Evolutionary conservation across 2,797 vertebrate species (phyloP).

Genomic region (Vireo griseus): DNA sequence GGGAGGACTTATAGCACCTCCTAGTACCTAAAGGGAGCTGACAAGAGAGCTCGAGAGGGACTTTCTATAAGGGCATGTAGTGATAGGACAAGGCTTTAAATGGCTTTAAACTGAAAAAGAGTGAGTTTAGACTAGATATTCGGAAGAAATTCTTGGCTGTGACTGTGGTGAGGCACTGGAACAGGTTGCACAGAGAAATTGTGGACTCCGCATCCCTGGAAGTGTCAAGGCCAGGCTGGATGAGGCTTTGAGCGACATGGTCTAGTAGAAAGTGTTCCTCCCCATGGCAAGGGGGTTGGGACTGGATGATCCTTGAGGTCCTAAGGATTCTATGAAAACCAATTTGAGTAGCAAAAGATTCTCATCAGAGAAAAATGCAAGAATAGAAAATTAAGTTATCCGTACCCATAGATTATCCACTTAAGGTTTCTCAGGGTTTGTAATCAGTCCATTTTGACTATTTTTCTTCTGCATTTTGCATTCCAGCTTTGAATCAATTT

Average conservation of each 20-base stretch:
- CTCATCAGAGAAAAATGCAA: not conserved
- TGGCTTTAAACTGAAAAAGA: not conserved
- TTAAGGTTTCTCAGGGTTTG: not conserved
- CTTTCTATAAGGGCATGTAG: not conserved
- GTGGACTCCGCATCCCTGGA: not conserved
- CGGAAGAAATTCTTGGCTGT: too few relatives aligned
- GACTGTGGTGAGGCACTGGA: not conserved
- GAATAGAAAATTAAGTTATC: not conserved
- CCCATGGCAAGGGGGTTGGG: rapidly evolving
- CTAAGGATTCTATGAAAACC: not conserved
- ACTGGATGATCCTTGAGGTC: not conserved
- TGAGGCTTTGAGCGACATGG: not conserved
- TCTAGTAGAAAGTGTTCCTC: not conserved
- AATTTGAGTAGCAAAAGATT: not conserved
- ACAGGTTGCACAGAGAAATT: not conserved
- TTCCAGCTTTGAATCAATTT: not conserved
- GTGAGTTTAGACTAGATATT: not conserved
- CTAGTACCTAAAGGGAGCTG: not conserved
- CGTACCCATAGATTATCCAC: not conserved
- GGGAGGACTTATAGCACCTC: not conserved
- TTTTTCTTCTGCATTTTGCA: not conserved
- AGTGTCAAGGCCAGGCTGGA: not conserved
- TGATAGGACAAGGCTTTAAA: not conserved
- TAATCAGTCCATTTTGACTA: not conserved
- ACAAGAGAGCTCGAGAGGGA: not conserved